Base-by-base conservation (phyloP, 2,113 vertebrate genomes). In the Leucoraja erinaceus region DNA sequence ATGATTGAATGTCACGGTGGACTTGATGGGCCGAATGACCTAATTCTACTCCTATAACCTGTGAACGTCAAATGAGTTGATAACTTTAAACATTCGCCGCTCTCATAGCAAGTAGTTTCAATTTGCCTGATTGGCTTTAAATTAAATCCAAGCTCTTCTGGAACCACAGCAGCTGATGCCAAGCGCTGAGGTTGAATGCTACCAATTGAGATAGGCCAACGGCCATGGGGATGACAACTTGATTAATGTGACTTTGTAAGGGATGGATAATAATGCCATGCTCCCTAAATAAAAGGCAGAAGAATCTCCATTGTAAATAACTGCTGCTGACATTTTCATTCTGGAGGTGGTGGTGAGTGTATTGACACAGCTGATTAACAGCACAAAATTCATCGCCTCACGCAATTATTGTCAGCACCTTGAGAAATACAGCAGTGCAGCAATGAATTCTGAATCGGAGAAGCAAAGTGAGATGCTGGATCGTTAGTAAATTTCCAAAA, bases 231-330 rank as follows among this genome's bases (percentile, higher is more conserved):
- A n/a, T 86, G 81, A 86, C 81, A 86, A 14, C 6, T 86, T 86
- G 54, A 86, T 86, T 86, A 61, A 86, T 31, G 56, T 86, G 56
- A 9, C 9, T 83, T 83, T 83, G 79, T 22, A 83, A 83, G 79
- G 4, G 54, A 86, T 61, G 54, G 54, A 86, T n/a, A 86, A n/a
- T 61, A 86, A 84, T n/a, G 14, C 11, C 81, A 16, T n/a, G 16
- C 28, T 59, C 81, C 56, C 54, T 14, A 86, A 86, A 61, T 59
- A 86, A 86, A 86, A 86, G 56, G 56, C 81, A n/a, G 81, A 61
- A n/a, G 81, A 86, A 25, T n/a, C 25, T 10, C 81, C 81, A 28
- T 25, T 86, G 61, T 86, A 86, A 86, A 86, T 86, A 86, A 86
- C 56, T 5, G 56, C 22, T 86, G 25, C 56, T 61, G 54, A 61